Base-by-base conservation (phyloP, 2,797 vertebrate species). In the Halcyon smyrnensis region DNA sequence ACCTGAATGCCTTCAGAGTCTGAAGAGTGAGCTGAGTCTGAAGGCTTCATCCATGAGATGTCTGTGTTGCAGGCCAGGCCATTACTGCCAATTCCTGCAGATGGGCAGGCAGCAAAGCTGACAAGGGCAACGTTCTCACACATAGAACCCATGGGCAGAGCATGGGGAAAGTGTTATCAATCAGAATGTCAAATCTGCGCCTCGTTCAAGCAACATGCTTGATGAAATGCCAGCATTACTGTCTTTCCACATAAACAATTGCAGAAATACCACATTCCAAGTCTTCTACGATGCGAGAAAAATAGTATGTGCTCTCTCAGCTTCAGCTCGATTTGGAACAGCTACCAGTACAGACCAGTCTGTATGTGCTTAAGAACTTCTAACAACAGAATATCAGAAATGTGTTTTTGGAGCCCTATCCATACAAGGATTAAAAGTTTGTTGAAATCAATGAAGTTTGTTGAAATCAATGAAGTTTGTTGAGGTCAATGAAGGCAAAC, bases 131-230 rank as follows among this genome's bases (percentile, higher is more conserved):
- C 7, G 4, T 36, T 59, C 28, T 39, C 36, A 46, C 24, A 43
- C 6, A 28, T 8, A 3, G 0, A 10, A 11, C 13, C 71, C 63
- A 12, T 0, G 11, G 23, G 41, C 51, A 37, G 64, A 74, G 56
- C 64, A 43, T 0, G 3, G 28, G 23, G 7, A 74, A 60, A 54
- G 28, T 19, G 21, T 2, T 59, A 17, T 17, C 51, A 28, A 53
- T 21, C 73, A 16, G 8, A 59, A 43, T 1, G 9, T 43, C 59
- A 46, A 30, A 76, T 8, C 16, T 25, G 43, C 46, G 36, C 68
- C 59, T 43, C 28, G 15, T 37, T 64, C 39, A 82, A 62, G 48
- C 70, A 51, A 19, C 34, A 12, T 18, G 45, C 14, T 54, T 68
- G 34, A 16, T 15, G 57, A 76, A 76, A 86, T 15, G 37, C n/a